Percentiles rank a stretch among this genome's conserved stretches.
These are phyloP conservation scores for Caradrina clavipalpis DNA, from an alignment of 2,888 invertebrate genomes.

Conservation along the genomic window DNA sequence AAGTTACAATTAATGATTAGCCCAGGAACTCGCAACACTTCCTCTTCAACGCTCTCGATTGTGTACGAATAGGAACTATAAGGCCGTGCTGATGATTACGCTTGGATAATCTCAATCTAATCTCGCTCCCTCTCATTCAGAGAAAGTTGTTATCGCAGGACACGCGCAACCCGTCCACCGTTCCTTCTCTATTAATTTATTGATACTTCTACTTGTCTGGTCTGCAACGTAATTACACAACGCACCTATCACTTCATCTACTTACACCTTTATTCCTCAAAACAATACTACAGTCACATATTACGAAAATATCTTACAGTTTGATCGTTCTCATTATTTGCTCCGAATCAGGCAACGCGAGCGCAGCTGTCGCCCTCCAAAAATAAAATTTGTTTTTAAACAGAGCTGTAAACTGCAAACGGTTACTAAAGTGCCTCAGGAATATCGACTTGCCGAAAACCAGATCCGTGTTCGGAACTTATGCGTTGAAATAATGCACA, in stretches of 20 bases:
- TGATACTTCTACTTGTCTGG: conserved; percentile 58
- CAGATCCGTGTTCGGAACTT: conserved; percentile 36
- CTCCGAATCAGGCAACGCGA: conserved; percentile 38
- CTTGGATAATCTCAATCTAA: conserved; percentile 82
- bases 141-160: conserved; percentile 81
- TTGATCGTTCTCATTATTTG: conserved; percentile 55
- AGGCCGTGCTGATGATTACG: conserved; percentile 82
- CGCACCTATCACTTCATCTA: conserved; percentile 49
- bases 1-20: conserved; percentile 64
- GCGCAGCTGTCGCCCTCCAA: conserved; percentile 49
- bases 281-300: conserved; percentile 22
- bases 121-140: conserved; percentile 78
- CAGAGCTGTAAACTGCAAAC: conserved; percentile 53
- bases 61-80: conserved; percentile 81
- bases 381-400: conserved; percentile 57
- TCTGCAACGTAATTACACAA: conserved; percentile 66
- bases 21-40: conserved; percentile 74
- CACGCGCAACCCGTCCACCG: conserved; percentile 51
- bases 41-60: conserved; percentile 76
- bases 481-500: conserved; percentile 36
- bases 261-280: conserved; percentile 24
- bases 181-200: conserved; percentile 61
- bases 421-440: conserved; percentile 35
- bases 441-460: conserved; percentile 46
- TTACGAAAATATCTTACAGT: conserved; percentile 43